phyloP scores from a whole-genome alignment of 2,888 invertebrate species.

The Hydraecia micacea region DNA sequence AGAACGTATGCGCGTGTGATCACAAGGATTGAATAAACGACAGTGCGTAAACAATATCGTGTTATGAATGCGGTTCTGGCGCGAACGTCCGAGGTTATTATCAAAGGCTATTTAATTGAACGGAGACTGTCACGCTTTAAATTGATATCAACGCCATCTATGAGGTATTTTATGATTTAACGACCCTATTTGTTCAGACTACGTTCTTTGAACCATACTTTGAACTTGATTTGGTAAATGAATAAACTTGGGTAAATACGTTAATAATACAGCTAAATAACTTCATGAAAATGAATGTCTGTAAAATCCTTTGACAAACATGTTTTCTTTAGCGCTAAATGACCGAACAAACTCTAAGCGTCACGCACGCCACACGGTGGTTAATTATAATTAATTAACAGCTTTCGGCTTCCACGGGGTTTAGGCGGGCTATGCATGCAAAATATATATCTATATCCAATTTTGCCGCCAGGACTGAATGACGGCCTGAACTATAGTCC shows the following conservation, averaged over 20 bases:
- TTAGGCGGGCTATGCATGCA: neutral
- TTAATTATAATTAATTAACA: neutral
- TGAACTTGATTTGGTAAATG: neutral
- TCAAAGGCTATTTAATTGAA: slow-evolving; percentile 80
- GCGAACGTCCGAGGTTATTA: slow-evolving; percentile 73
- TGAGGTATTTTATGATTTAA: slow-evolving; percentile 4
- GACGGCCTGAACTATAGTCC: too few species aligned
- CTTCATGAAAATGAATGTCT: neutral
- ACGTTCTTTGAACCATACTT: neutral
- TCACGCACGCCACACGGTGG: neutral
- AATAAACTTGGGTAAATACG: neutral
- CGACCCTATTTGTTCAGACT: neutral
- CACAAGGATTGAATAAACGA: slow-evolving; percentile 70
- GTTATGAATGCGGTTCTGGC: slow-evolving; percentile 72
- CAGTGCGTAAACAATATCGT: slow-evolving; percentile 80
- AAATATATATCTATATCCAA: neutral
- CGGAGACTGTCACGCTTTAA: slow-evolving; percentile 59
- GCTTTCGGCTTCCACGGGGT: neutral
- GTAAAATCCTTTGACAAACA: neutral
- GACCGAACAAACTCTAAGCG: neutral
- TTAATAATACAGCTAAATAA: neutral
- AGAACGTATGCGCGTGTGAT: slow-evolving; percentile 65
- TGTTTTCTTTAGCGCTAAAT: slow-evolving; percentile 6
- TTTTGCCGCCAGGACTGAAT: neutral
- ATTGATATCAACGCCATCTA: slow-evolving; percentile 63